Evolutionary conservation across 2,113 vertebrate genomes (phyloP), one percentile per base, ranked within the genome.

Genomic region (Holacanthus passer): DNA sequence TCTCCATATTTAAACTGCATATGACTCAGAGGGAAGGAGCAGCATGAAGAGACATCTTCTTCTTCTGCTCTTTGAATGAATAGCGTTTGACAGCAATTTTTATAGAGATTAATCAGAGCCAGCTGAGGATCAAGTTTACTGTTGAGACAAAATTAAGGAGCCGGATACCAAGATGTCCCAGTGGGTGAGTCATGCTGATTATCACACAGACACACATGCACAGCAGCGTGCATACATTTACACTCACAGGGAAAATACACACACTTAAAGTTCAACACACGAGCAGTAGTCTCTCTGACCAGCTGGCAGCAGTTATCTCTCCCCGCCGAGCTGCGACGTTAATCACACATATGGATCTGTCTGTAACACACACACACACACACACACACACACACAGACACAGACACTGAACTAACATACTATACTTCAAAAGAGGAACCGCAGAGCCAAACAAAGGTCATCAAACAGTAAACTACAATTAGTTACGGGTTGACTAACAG

Each of bases 311-410:
- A 59, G 63, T 81, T 81, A 72, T 58, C 29, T 41, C 31, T 58
- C 31, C 66, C 67, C 20, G 3, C 74, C 60, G 75, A 73, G 60
- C 60, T 32, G 45, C 53, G 50, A 17, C 48, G 62, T 73, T 77
- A 72, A 72, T 79, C 81, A 84, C 81, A 87, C 76, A 75, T 69
- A 76, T 78, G 75, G 74, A 73, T 73, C 62, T n/a, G n/a, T n/a
- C n/a, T n/a, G n/a, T n/a, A n/a, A 78, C 66, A 71, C 35, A 53
- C 56, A 48, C 73, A 45, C 64, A 62, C 19, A 60, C 24, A 47
- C 78, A 65, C 41, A 58, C 79, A 59, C 69, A 58, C 52, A 58
- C 41, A 73, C n/a, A 62, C 71, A 68, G 41, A 81, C 52, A 71
- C 58, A 55, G 47, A 65, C 41, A 45, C 22, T 20, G 3, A 75